These are phyloP conservation scores for Cyclophora albipunctata DNA, from an alignment of 2,888 invertebrate genomes.

Conservation along the genomic window DNA sequence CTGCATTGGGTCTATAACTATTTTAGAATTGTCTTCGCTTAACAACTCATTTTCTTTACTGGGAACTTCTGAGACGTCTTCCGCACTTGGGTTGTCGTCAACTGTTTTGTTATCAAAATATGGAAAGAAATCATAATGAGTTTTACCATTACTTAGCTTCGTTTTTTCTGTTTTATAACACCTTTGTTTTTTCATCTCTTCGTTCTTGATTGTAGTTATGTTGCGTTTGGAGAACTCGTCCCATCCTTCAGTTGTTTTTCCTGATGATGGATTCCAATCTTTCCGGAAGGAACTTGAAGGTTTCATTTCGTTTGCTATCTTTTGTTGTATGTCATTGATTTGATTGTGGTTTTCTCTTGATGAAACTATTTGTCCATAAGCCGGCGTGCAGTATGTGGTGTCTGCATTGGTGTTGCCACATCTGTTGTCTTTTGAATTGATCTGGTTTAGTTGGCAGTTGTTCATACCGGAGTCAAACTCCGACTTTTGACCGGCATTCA, in stretches of 20 bases:
- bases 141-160: constrained; percentile 54
- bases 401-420: constrained; percentile 42
- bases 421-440: constrained; percentile 40
- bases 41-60: constrained; percentile 19
- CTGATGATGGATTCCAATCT: constrained; percentile 52
- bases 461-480: constrained; percentile 71
- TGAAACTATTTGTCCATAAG: constrained; percentile 68
- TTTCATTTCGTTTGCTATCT: constrained; percentile 53
- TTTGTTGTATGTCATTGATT: constrained; percentile 68
- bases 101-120: constrained; percentile 62
- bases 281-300: constrained; percentile 64
- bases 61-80: constrained; percentile 10
- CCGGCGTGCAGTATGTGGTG: constrained; percentile 65
- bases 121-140: constrained; percentile 65
- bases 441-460: constrained; percentile 60
- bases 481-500: constrained; percentile 67
- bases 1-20: constrained; percentile 72
- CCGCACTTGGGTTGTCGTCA: constrained; percentile 22
- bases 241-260: constrained; percentile 56
- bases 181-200: constrained; percentile 42
- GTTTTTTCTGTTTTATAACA: constrained; percentile 45
- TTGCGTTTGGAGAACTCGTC: constrained; percentile 63
- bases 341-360: constrained; percentile 66
- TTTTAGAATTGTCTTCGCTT: constrained; percentile 58
- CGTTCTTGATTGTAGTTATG: constrained; percentile 53